These are phyloP conservation scores for Pinctada fucata DNA, from an alignment of 2,888 invertebrate genomes.

Conservation along the genomic window DNA sequence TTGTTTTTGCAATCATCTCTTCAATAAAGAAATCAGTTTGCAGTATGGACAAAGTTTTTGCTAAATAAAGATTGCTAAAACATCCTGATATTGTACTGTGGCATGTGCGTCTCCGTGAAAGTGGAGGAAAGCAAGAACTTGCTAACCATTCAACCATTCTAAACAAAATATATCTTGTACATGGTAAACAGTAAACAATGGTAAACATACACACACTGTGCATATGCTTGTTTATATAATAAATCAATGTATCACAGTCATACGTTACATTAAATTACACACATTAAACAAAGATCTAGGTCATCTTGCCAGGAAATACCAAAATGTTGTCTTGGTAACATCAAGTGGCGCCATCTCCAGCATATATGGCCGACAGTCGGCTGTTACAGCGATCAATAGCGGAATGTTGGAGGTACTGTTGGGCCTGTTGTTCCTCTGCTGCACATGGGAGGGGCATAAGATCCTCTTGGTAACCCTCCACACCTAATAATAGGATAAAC, in stretches of 20 bases:
- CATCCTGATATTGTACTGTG: no score
- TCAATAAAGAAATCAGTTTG: no score
- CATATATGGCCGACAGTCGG: slow-evolving; percentile 44
- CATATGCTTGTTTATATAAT: no score
- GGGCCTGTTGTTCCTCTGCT: slow-evolving; percentile 39
- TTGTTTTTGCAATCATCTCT: no score
- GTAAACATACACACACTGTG: no score
- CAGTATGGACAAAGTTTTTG: no score
- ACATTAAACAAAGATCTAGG: background rate
- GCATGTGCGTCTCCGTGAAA: no score
- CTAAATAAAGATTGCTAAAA: no score
- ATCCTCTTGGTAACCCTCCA: slow-evolving; percentile 34
- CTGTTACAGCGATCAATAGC: slow-evolving; percentile 48
- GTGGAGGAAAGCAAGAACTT: no score
- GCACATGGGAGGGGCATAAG: slow-evolving; percentile 38
- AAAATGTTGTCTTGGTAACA: background rate
- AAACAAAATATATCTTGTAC: no score
- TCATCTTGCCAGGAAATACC: background rate
- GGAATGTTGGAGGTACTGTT: slow-evolving; percentile 48
- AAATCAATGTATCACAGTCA: background rate
- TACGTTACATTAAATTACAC: background rate
- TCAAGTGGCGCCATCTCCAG: slow-evolving; percentile 43
- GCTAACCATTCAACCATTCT: no score
- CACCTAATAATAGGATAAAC: slow-evolving; percentile 17
- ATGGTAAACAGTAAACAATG: no score